phyloP scores from a whole-genome alignment of 2,113 vertebrate species.

The Xiphorhynchus elegans region DNA sequence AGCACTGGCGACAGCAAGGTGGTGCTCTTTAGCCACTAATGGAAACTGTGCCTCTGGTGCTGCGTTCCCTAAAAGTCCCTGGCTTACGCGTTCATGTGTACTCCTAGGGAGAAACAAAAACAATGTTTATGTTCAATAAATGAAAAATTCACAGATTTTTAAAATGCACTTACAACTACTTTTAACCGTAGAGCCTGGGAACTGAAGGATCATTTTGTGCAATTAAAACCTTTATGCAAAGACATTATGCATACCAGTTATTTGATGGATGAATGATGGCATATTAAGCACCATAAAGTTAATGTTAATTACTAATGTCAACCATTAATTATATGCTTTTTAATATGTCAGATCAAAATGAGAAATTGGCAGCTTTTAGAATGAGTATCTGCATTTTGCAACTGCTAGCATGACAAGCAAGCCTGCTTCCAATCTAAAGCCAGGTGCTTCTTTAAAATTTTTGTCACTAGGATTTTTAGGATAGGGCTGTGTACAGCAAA shows the following conservation, averaged over 20 bases:
- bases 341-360: slow-evolving; percentile 78
- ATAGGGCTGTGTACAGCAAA: neutral
- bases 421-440: slow-evolving; percentile 48
- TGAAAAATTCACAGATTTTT: slow-evolving; percentile 25
- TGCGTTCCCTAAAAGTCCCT: slow-evolving; percentile 55
- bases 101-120: slow-evolving; percentile 75
- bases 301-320: slow-evolving; percentile 85
- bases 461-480: neutral
- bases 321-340: slow-evolving; percentile 83
- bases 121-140: slow-evolving; percentile 27
- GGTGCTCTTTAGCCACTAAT: slow-evolving; percentile 89
- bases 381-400: slow-evolving; percentile 67
- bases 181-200: slow-evolving; percentile 8
- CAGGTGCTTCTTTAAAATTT: slow-evolving; percentile 31
- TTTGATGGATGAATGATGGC: slow-evolving; percentile 79
- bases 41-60: slow-evolving; percentile 56
- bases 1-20: slow-evolving; percentile 87
- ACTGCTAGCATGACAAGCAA: slow-evolving; percentile 60
- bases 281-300: slow-evolving; percentile 82
- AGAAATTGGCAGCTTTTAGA: slow-evolving; percentile 74
- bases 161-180: slow-evolving; percentile 23
- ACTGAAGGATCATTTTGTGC: slow-evolving; percentile 52
- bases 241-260: slow-evolving; percentile 66
- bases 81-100: slow-evolving; percentile 81
- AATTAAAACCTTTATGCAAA: slow-evolving; percentile 70